Evolutionary conservation across 2,797 vertebrate species (phyloP).

Genomic region (Aldrovandia affinis): DNA sequence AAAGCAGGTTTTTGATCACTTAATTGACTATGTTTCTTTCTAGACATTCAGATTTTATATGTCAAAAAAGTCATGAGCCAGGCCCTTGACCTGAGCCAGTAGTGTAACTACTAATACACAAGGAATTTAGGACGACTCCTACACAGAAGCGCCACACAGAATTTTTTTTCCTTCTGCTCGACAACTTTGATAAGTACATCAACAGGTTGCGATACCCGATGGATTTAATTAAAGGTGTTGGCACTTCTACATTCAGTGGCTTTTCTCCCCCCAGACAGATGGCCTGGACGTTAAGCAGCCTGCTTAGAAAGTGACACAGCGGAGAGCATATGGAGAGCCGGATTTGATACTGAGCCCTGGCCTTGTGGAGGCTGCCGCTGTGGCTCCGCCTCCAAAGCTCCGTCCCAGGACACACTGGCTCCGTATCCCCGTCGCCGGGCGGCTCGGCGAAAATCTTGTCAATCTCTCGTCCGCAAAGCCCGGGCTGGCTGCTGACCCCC

Average conservation of each 20-base stretch:
- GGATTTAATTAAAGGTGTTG: slow-evolving; percentile 2
- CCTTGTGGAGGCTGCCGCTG: neutral
- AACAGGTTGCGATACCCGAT: neutral
- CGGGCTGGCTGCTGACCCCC: neutral
- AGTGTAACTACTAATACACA: neutral
- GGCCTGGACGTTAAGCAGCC: neutral
- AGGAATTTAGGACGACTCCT: neutral
- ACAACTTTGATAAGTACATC: neutral
- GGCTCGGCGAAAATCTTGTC: neutral
- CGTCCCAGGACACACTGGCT: neutral
- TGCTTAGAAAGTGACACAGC: neutral
- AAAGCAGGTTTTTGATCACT: too few species aligned
- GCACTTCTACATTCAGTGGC: neutral
- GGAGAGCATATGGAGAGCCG: neutral
- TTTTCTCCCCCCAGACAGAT: neutral
- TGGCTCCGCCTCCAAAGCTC: neutral
- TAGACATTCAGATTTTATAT: too few species aligned
- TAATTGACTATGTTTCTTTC: too few species aligned
- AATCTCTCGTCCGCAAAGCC: neutral
- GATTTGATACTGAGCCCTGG: neutral
- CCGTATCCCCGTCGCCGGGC: neutral
- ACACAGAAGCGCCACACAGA: neutral
- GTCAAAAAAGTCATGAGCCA: too few species aligned
- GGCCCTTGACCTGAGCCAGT: too few species aligned
- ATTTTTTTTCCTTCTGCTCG: neutral